Base-by-base conservation (phyloP, 2,797 vertebrate genomes). In the Coregonus sp. region DNA sequence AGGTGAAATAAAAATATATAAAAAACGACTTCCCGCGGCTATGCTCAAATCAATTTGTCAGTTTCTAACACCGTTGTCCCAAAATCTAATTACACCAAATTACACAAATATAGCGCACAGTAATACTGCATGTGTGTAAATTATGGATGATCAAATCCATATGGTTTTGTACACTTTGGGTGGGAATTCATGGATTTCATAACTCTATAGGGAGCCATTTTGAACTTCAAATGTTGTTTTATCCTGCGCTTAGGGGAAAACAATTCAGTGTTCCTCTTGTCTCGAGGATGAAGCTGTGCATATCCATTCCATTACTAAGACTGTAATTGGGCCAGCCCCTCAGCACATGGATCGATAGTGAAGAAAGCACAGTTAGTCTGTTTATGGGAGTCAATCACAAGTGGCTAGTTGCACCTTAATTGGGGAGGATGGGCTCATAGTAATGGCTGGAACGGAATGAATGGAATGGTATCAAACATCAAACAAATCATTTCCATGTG, bases 301-400 rank as follows among this genome's bases (percentile, higher is more conserved):
- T 67, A 73, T 76, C 63, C 70, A 65, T 56, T 61, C 20, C 74
- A 33, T 76, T 73, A 59, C 54, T 16, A 66, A 16, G 61, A 59
- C 1, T 63, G 52, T 80, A 73, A 80, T 73, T 68, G 66, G 29
- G 18, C 50, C 63, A 35, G 70, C 31, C 70, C 40, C 63, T 61
- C 70, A 37, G 51, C 78, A 50, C 31, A 12, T 18, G 18, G 54
- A 76, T 80, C 78, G 70, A 80, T 76, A 61, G 20, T 35, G 5
- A 69, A 12, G 52, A 71, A 31, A 65, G 63, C 33, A 54, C 47
- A 25, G 50, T 68, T 72, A 31, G 33, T 79, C 68, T 70, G 76
- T 73, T 75, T 70, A 71, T 66, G 66, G 31, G 29, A 75, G 51
- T 61, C 40, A 47, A 47, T 9, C 40, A 11, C 40, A 47, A 9